Percentiles rank a stretch among this genome's conserved stretches.
phyloP scores from a whole-genome alignment of 1,140 invertebrate genomes.

The Tenebrio molitor region DNA sequence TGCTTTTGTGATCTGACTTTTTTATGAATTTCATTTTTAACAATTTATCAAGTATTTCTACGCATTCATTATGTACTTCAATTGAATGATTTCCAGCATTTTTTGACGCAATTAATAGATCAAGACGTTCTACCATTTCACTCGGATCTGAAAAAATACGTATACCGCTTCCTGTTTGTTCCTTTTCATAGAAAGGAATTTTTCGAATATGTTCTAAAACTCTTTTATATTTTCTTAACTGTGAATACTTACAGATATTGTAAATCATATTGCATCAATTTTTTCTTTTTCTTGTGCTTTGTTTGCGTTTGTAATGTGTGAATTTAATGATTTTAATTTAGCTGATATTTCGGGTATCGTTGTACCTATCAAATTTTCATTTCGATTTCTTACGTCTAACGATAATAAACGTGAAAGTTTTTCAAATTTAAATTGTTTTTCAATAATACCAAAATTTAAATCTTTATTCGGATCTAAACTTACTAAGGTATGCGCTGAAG shows the following conservation, averaged over 20 bases:
- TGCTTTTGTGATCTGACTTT: too few relatives aligned
- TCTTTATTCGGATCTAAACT: constrained; percentile 41
- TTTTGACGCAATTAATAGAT: too few relatives aligned
- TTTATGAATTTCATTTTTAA: too few relatives aligned
- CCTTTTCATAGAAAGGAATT: constrained; percentile 26
- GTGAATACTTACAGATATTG: constrained; percentile 6
- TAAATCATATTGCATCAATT: constrained; percentile 40
- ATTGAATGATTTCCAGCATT: too few relatives aligned
- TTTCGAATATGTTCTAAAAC: constrained; percentile 43
- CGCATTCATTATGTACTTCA: too few relatives aligned
- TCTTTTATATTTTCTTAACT: constrained; percentile 39
- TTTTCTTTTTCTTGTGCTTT: constrained; percentile 42
- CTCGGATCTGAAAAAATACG: constrained; percentile 19
- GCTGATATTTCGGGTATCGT: constrained; percentile 36
- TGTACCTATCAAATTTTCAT: constrained; percentile 45
- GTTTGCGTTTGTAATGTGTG: constrained; percentile 39
- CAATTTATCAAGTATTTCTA: too few relatives aligned
- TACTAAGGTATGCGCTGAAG: constrained; percentile 13
- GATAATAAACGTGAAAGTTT: constrained; percentile 46
- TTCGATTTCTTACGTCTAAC: constrained; percentile 43
- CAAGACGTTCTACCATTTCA: too few relatives aligned
- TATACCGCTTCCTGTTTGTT: constrained; percentile 28
- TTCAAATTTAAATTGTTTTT: constrained; percentile 44
- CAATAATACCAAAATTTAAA: constrained; percentile 47
- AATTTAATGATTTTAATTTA: constrained; percentile 45